A percentile compares a stretch with the other conserved stretches of the same genome.
Evolutionary conservation across 2,113 vertebrate genomes (phyloP).

Genomic region (Lutjanus erythropterus): DNA sequence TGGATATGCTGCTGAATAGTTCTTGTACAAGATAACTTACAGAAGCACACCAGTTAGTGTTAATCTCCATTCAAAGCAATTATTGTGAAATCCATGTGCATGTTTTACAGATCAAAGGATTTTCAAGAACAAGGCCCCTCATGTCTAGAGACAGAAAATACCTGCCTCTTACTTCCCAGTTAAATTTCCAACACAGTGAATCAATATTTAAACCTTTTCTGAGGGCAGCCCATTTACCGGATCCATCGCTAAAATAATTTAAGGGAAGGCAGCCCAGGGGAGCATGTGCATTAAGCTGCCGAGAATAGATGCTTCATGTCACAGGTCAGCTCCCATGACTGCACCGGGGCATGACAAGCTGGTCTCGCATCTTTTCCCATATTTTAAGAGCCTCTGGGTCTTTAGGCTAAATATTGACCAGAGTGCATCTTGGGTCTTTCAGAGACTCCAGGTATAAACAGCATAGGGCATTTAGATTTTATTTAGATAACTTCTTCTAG

Average conservation of each 20-base stretch:
- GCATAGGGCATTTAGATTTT: background rate
- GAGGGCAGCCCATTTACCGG: constrained; percentile 55
- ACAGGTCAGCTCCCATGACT: constrained; percentile 50
- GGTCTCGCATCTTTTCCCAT: constrained; percentile 23
- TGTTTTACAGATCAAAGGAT: constrained; percentile 18
- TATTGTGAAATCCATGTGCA: constrained; percentile 26
- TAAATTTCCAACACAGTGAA: constrained; percentile 41
- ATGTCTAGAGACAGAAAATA: constrained; percentile 30
- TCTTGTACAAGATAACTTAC: constrained; percentile 11
- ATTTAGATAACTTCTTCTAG: background rate
- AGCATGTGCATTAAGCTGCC: constrained; percentile 60
- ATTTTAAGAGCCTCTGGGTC: constrained; percentile 8
- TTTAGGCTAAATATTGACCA: background rate
- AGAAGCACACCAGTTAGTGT: background rate
- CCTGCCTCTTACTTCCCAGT: background rate
- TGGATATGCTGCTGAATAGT: constrained; percentile 9
- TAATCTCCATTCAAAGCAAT: constrained; percentile 16
- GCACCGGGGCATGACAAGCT: constrained; percentile 31
- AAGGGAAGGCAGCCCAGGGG: constrained; percentile 37
- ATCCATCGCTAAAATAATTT: constrained; percentile 63
- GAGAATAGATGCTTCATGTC: constrained; percentile 65
- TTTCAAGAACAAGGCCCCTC: constrained; percentile 12
- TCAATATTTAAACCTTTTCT: constrained; percentile 62
- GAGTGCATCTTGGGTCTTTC: background rate
- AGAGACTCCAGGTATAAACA: background rate